A percentile compares a stretch with the other conserved stretches of the same genome.
These are phyloP conservation scores for Drosophila rubida DNA, from an alignment of 2,888 invertebrate genomes.

Conservation along the genomic window DNA sequence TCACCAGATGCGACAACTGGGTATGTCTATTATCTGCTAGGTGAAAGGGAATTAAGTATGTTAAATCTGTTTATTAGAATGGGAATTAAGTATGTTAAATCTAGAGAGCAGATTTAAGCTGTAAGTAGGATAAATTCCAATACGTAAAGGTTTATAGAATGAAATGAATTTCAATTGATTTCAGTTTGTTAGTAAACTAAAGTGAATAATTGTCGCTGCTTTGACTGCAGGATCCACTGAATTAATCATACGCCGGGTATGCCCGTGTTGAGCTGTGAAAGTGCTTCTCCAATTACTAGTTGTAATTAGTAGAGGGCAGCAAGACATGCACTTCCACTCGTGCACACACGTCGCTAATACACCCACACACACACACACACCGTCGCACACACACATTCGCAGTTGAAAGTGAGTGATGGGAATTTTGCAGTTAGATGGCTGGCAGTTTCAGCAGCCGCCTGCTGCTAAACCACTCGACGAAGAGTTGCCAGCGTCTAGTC, in stretches of 20 bases:
- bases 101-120: too few relatives aligned
- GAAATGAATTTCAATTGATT: too few relatives aligned
- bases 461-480: conserved; percentile 32
- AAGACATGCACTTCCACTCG: conserved; percentile 22
- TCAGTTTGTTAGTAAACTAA: neutral
- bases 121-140: too few relatives aligned
- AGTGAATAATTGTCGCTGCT: too few relatives aligned
- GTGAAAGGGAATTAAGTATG: neutral
- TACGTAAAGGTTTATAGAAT: too few relatives aligned
- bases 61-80: too few relatives aligned
- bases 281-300: conserved; percentile 28
- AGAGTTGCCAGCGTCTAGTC: conserved; percentile 63
- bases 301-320: conserved; percentile 47
- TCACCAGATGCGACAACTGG: neutral
- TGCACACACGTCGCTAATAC: neutral
- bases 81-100: too few relatives aligned
- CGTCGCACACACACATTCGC: neutral
- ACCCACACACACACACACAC: conserved; percentile 11
- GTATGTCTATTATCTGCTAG: conserved; percentile 8
- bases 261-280: neutral
- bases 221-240: neutral
- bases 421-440: conserved; percentile 43
- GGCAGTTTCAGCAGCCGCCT: conserved; percentile 2
- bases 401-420: conserved; percentile 31
- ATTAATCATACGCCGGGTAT: conserved; percentile 10